Base-by-base conservation (phyloP, 1,140 invertebrate species). In the Araneus ventricosus region DNA sequence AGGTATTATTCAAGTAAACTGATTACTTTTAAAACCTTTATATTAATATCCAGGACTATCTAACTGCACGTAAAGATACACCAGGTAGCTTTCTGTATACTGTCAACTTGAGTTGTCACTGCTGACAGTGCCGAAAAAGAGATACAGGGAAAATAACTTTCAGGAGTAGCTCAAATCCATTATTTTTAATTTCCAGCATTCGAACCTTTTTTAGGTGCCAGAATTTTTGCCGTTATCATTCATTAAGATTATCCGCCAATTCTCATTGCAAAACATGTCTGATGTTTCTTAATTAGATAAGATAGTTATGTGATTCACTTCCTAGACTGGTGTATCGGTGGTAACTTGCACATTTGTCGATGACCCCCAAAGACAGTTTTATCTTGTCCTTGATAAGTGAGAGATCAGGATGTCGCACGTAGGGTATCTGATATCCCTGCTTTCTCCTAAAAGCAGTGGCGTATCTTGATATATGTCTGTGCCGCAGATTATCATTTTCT, bases 391-490 rank as follows among this genome's bases (percentile, higher is more conserved):
- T 27, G 70, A 75, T 75, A 75, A 75, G 70, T 52, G 45, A 45
- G 52, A 84, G 82, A 84, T 84, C 45, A 57, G 82, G 41, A 30
- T 88, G 86, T 88, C 86, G 61, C 86, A 88, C 37, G 39, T 67
- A 24, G 27, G 88, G 79, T 91, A 79, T 91, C 89, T 84, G 79
- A 57, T 91, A 57, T 84, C 89, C 75, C 30, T 67, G 79, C 79
- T 41, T 45, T 84, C 41, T 34, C 70, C 67, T 90, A 91, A 91
- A 91, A 91, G 89, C 75, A 91, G 63, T 89, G 39, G 70, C 14
- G 70, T 75, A 34, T 52, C 82, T 45, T 63, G 52, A 91, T 52
- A 52, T 52, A 52, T 52, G 10, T 52, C 10, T 52, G 45, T 91
- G 75, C 79, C n/a, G 30, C 34, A 84, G 79, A 79, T 80, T 63